Conservation (phyloP, 2,888 invertebrate species). For the Eristalinus sepulchralis region DNA sequence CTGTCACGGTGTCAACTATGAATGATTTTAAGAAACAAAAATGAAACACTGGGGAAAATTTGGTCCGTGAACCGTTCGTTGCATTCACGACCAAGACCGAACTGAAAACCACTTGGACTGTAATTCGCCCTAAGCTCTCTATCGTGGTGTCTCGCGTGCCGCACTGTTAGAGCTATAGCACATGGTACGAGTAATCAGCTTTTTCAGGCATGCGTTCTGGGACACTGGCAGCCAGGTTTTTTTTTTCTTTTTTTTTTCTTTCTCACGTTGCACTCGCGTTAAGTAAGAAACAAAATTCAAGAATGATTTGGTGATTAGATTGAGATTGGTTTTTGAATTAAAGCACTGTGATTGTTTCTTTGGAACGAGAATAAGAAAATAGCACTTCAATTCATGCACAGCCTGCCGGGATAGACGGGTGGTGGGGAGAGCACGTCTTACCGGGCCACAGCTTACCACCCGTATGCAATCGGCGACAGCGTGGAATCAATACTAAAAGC, state of each 20-base stretch:
- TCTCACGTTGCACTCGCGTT: slow-evolving; percentile 1
- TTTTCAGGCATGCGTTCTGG: slow-evolving; percentile 66
- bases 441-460: slow-evolving; percentile 33
- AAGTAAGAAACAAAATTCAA: background rate
- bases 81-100: slow-evolving; percentile 47
- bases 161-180: slow-evolving; percentile 55
- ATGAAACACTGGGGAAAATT: background rate
- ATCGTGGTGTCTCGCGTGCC: slow-evolving; percentile 51
- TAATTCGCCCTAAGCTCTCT: slow-evolving; percentile 62
- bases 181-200: slow-evolving; percentile 67
- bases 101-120: slow-evolving; percentile 62
- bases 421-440: slow-evolving; percentile 29
- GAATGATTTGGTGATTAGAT: too few species aligned
- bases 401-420: background rate
- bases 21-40: background rate
- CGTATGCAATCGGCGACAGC: slow-evolving; percentile 48
- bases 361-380: background rate
- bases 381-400: background rate
- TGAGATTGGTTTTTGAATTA: background rate
- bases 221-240: background rate
- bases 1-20: slow-evolving; percentile 11
- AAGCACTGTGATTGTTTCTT: background rate
- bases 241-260: slow-evolving; percentile 22
- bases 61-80: slow-evolving; percentile 44
- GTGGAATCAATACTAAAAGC: slow-evolving; percentile 67